Evolutionary conservation across 2,113 vertebrate species (phyloP).

Genomic region (Isichthys henryi): DNA sequence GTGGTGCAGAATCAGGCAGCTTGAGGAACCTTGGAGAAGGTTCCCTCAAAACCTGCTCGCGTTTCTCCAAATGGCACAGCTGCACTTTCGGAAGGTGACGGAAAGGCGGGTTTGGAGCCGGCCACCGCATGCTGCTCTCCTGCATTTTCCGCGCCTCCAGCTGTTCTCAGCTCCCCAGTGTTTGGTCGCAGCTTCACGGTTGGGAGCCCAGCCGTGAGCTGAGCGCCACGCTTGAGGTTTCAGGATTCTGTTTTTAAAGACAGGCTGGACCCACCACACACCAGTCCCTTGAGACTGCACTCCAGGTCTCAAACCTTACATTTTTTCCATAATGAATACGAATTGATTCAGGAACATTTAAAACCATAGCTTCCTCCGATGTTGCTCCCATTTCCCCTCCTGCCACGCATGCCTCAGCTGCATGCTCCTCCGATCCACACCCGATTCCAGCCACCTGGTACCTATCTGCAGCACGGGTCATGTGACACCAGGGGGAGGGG

Average conservation of each 20-base stretch:
- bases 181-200: slow-evolving; percentile 21
- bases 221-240: slow-evolving; percentile 6
- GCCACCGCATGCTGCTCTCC: not conserved
- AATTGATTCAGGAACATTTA: slow-evolving; percentile 18
- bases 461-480: not conserved
- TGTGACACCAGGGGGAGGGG: not conserved
- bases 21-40: not conserved
- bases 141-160: not conserved
- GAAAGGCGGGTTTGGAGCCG: not conserved
- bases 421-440: not conserved
- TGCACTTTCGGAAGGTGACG: not conserved
- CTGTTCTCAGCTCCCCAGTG: not conserved
- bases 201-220: slow-evolving; percentile 8
- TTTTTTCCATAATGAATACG: slow-evolving; percentile 12
- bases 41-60: not conserved
- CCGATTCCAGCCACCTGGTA: not conserved
- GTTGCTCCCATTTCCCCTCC: not conserved
- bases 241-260: slow-evolving; percentile 9
- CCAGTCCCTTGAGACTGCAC: not conserved
- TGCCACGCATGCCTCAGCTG: not conserved
- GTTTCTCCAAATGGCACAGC: not conserved
- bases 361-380: not conserved
- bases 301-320: not conserved
- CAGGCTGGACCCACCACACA: slow-evolving; percentile 8
- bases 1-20: not conserved